Percentiles rank a stretch among this genome's conserved stretches.
These are phyloP conservation scores for Junco hyemalis DNA, from an alignment of 2,113 vertebrate species.

Conservation along the genomic window DNA sequence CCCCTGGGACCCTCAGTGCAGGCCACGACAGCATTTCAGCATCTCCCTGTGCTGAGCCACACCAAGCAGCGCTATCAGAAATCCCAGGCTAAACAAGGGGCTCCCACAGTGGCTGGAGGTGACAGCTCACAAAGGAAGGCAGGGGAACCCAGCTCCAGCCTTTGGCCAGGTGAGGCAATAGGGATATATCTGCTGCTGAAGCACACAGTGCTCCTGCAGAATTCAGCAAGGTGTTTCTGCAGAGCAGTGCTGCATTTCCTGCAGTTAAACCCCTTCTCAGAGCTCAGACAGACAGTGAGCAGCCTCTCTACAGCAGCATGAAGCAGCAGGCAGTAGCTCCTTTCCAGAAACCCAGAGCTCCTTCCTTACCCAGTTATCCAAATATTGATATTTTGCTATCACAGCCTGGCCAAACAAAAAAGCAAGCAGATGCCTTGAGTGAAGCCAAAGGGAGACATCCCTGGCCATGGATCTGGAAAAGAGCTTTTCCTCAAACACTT, in stretches of 20 bases:
- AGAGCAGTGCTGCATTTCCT: not conserved
- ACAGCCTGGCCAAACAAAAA: not conserved
- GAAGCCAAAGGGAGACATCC: not conserved
- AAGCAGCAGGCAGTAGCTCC: not conserved
- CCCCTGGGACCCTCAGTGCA: not conserved
- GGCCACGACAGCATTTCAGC: not conserved
- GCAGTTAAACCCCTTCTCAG: not conserved
- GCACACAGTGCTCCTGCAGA: not conserved
- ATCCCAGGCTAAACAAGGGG: not conserved
- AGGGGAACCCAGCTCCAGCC: not conserved
- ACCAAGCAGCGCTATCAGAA: not conserved
- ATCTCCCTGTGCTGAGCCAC: not conserved
- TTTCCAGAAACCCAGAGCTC: not conserved
- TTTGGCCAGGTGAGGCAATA: not conserved
- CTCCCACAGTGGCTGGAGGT: accelerated
- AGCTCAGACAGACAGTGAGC: not conserved
- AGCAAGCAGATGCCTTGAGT: not conserved
- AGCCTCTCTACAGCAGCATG: not conserved
- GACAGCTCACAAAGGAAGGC: not conserved
- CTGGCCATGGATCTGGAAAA: not conserved
- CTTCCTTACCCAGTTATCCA: not conserved
- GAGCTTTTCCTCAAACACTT: not conserved
- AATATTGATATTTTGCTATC: not conserved
- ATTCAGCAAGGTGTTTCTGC: not conserved
- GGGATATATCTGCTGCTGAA: not conserved